Base-by-base conservation (phyloP, 53 echinoderm and acorn worm genomes). In the Astropecten irregularis region DNA sequence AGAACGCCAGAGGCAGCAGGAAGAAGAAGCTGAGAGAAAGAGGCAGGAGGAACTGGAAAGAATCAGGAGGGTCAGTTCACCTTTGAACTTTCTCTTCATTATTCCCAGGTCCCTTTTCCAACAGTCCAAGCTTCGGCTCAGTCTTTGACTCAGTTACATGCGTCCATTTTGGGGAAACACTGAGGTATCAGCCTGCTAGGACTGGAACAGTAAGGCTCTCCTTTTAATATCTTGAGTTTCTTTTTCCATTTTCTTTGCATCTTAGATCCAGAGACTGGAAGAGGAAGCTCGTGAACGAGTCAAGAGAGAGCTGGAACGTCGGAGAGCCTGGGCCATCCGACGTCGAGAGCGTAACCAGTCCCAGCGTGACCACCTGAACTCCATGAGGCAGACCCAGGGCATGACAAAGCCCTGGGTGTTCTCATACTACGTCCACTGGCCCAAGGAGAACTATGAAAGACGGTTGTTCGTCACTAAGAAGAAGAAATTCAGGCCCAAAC, bases 381-480 rank as follows among this genome's bases (percentile, higher is more conserved):
- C 89, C 19, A 55, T 96, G 60, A 77, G 96, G 27, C 83, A 89
- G 34, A 91, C 93, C 0, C 96, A 96, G 61, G 96, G 96, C 21
- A 93, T 94, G 92, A 96, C 96, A 2, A 76, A 86, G 0, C 96
- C 96, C 1, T 96, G 96, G 96, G 86, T 85, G 13, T 96, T 91
- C 69, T 91, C 91, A 14, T 95, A 95, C 89, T 95, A 95, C 60
- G 91, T 96, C 6, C 96, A 93, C 56, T 93, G 96, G 96, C 91
- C 90, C 15, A 86, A 92, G 73, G 89, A 96, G 40, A 94, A 91
- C 2, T 96, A 93, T 42, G 96, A 96, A 77, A 84, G 76, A 37
- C 77, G 84, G 62, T 66, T 96, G 13, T 84, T 91, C 3, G 85
- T 92, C 0, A 68, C 84, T n/a, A 89, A 92, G 68, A 90, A 92